Base-by-base conservation (phyloP, 2,113 vertebrate genomes). In the Salvelinus alpinus region DNA sequence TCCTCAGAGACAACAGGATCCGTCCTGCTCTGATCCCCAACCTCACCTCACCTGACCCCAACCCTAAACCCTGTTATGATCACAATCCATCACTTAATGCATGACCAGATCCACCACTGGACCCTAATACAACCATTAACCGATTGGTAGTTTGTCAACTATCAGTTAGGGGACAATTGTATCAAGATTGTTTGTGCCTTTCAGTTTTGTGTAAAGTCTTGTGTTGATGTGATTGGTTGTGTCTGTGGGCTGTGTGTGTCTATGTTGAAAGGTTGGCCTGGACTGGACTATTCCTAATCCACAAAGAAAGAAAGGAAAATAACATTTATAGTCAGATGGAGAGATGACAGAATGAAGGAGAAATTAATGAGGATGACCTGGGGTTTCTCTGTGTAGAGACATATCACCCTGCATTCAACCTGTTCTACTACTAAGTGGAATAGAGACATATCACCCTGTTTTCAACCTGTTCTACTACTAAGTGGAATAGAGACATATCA, bases 1-100 rank as follows among this genome's bases (percentile, higher is more conserved):
- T 92, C 89, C 85, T 83, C 70, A 79, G 82, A 92, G 85, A 92
- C 92, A 93, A 93, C 77, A 83, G 85, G 84, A 84, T 90, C 83
- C 88, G 84, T 78, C 70, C 31, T 81, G 77, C 81, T 78, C 81
- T 78, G 85, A 90, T 86, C 84, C 85, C 80, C 4, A 54, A 14
- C 51, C 51, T 54, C 14, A 16, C 51, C 16, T 18, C 14, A 16
- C 51, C 16, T 5, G 51, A 54, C 14, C 78, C 71, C n/a, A 9
- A 79, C 82, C 75, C 38, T 44, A 44, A 44, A 11, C 85, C 81
- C 71, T 74, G 78, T 87, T 87, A 85, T 88, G 87, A 89, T 88
- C 84, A 83, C 86, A 85, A 76, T 72, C 88, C 88, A 88, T 88
- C 82, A 86, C 82, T 80, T 7, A 85, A 90, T 80, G 82, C 87